Base-by-base conservation (phyloP, 1,140 invertebrate genomes). In the Himalopsyche phryganea region DNA sequence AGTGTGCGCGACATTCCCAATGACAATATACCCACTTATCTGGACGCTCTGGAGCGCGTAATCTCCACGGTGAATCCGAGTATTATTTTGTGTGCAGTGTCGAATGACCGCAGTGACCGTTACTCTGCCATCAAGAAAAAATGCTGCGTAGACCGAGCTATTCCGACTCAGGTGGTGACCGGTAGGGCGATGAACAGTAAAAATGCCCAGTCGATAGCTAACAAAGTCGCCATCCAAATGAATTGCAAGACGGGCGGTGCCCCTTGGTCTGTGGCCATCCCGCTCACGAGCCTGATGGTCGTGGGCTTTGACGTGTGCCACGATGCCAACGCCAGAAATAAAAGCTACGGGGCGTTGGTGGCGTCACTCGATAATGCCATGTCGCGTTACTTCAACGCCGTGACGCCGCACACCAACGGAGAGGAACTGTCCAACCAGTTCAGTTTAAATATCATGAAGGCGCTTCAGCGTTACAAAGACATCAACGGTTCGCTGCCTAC, bases 251-350 rank as follows among this genome's bases (percentile, higher is more conserved):
- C 76, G 54, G 93, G 92, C 17, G 93, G 93, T 0, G 83, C 87
- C 6, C 86, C 93, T 0, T 97, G 94, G 93, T 77, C 75, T 0
- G 75, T 92, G 4, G 67, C 81, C 1, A 80, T 92, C 35, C 91
- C 92, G 0, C 32, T 88, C 2, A 67, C 66, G 0, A 78, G 80
- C 1, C 52, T 89, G 0, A 96, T 96, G 92, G 80, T 93, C 0
- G 76, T 92, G 13, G 93, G 93, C 1, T 92, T 91, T 65, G 93
- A 96, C 69, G 87, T 92, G 0, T 94, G 90, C 63, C 92, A 94
- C 67, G 90, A 93, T 41, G 80, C 85, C 0, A 76, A 75, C 1
- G 69, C 72, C 38, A 83, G 82, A 66, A 70, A 73, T 44, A 81
- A 81, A 67, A 81, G 84, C 66, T 86, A 83, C 76, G 84, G 91